These are phyloP conservation scores for Luffia ferchaultella DNA, from an alignment of 2,888 invertebrate genomes.

Conservation along the genomic window DNA sequence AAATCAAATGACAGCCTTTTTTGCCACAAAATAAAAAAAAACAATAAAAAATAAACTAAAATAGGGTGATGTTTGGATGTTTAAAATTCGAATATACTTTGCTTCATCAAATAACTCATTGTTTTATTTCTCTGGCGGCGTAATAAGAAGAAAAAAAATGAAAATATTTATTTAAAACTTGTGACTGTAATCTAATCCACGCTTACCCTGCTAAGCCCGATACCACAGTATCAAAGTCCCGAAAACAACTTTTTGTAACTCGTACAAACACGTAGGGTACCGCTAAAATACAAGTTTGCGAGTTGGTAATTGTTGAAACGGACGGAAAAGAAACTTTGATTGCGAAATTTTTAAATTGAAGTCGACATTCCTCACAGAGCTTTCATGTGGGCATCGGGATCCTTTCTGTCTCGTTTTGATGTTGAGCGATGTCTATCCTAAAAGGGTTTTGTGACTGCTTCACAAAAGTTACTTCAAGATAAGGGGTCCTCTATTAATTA, in stretches of 20 bases:
- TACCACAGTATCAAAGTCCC: slow-evolving; percentile 47
- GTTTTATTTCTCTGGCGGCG: too few species aligned
- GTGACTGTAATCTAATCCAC: too few species aligned
- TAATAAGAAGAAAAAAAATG: too few species aligned
- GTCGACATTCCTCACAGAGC: slow-evolving; percentile 27
- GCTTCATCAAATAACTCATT: too few species aligned
- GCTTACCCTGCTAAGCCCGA: too few species aligned
- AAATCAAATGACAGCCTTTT: too few species aligned
- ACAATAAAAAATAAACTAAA: too few species aligned
- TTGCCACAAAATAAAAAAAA: too few species aligned
- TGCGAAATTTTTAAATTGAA: slow-evolving; percentile 60
- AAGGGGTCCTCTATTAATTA: background rate
- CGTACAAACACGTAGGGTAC: slow-evolving; percentile 56
- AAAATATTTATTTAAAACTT: too few species aligned
- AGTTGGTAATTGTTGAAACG: slow-evolving; percentile 51
- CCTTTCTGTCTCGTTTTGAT: too few species aligned
- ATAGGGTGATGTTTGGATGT: too few species aligned
- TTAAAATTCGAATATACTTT: too few species aligned
- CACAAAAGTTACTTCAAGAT: background rate
- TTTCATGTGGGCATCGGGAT: background rate
- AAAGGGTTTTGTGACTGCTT: background rate
- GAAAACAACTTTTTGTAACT: slow-evolving; percentile 48
- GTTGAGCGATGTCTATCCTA: background rate
- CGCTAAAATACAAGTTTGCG: slow-evolving; percentile 59
- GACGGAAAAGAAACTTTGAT: slow-evolving; percentile 54